Base-by-base conservation (phyloP, 2,797 vertebrate genomes). In the Petrocephalus sullivani region DNA sequence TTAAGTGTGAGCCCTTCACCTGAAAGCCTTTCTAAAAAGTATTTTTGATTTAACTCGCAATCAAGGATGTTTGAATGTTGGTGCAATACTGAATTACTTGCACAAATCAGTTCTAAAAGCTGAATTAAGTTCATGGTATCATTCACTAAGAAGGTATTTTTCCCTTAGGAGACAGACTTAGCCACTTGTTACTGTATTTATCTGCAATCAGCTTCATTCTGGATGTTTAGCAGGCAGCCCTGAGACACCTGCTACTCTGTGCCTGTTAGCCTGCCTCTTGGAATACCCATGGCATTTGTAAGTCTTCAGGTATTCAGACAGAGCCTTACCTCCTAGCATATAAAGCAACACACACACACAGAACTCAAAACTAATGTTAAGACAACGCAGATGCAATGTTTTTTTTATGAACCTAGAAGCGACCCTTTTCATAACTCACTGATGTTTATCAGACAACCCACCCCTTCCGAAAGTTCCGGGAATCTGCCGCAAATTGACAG, bases 171-270 rank as follows among this genome's bases (percentile, higher is more conserved):
- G 49, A 33, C 14, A 56, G 33, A 56, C 21, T 28, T 12, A n/a
- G 14, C 75, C 23, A 75, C 8, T 90, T 92, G 91, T 92, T 89
- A 87, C 89, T 88, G 86, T 92, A 94, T 90, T 93, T 93, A 95
- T 92, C 87, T 91, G 84, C 93, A 94, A 94, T 95, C 93, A 93
- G 93, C 95, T 91, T 92, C 90, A 92, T 56, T 91, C 92, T 87
- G 91, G 90, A 88, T 57, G 83, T 88, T 87, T 89, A 87, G 33
- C 54, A 90, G 87, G 90, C 86, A 88, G 46, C 90, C 51, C 88
- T 89, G 91, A 1, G 75, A 21, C 88, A 91, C 91, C 91, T 91
- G 90, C 88, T 87, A 81, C 58, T 87, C 85, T 46, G 53, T 58
- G 64, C 61, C 23, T 16, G 90, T 93, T 92, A 91, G 86, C 78